A percentile compares a stretch with the other conserved stretches of the same genome.
These are phyloP conservation scores for Heliconius ismenius DNA, from an alignment of 2,888 invertebrate genomes.

Conservation along the genomic window DNA sequence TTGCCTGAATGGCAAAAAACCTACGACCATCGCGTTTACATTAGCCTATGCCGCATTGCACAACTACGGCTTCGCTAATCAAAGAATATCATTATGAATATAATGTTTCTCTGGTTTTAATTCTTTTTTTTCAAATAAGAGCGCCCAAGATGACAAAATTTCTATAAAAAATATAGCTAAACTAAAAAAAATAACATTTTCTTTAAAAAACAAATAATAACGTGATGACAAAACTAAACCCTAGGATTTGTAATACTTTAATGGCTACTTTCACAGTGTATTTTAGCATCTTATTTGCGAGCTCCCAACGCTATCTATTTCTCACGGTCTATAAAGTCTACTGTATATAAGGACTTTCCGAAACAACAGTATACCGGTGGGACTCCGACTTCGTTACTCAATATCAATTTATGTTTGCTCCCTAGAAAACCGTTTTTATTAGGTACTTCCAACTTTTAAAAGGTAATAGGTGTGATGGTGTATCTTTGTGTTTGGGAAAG, in stretches of 20 bases:
- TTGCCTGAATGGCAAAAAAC: too few relatives aligned
- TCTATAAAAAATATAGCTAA: too few relatives aligned
- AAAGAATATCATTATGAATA: too few relatives aligned
- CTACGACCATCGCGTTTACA: too few relatives aligned
- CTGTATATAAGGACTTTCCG: constrained; percentile 20
- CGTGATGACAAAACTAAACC: constrained; percentile 4
- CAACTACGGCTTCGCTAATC: too few relatives aligned
- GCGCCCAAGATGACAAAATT: too few relatives aligned
- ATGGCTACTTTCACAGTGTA: not conserved
- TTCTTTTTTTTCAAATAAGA: too few relatives aligned
- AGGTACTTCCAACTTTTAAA: constrained; percentile 17
- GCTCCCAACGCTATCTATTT: constrained; percentile 21
- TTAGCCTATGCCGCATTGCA: too few relatives aligned
- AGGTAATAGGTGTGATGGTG: not conserved
- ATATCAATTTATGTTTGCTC: constrained; percentile 35
- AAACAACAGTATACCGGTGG: constrained; percentile 28
- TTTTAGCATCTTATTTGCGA: constrained; percentile 25
- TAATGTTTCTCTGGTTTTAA: too few relatives aligned
- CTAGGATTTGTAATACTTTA: not conserved
- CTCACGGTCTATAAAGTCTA: constrained; percentile 23
- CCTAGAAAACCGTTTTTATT: constrained; percentile 19
- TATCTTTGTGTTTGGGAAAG: not conserved
- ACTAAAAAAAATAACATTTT: too few relatives aligned
- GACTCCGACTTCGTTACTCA: constrained; percentile 34
- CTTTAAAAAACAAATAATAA: too few relatives aligned